Base-by-base conservation (phyloP, 2,113 vertebrate genomes). In the Dendropsophus ebraccatus region DNA sequence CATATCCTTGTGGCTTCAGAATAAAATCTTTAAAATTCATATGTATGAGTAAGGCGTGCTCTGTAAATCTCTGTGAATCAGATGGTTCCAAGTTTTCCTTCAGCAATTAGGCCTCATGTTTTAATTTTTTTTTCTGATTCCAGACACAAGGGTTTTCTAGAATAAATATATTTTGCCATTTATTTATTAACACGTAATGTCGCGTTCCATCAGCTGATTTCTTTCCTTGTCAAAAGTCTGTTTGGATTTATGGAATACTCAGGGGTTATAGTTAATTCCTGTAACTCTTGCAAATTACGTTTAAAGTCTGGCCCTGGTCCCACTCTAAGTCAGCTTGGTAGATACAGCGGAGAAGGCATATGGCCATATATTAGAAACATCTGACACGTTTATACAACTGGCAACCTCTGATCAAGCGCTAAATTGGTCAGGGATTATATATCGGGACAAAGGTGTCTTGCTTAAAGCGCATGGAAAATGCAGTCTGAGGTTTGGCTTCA, bases 291-390 rank as follows among this genome's bases (percentile, higher is more conserved):
- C 41, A 62, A 79, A 28, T 79, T 67, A 60, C 74, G 37, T 85
- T 85, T 78, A 69, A 54, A 69, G 28, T 10, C 60, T 73, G 85
- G 85, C 54, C 60, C 28, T 11, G 21, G 17, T 69, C 83, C 58
- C 75, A 37, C 78, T 28, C 56, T 65, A 79, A 86, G 72, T 50
- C 47, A 86, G 74, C 84, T 70, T 80, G 84, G 76, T 80, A 65
- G 50, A 58, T 79, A n/a, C 54, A 76, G 35, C 75, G 30, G 65
- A 67, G n/a, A 35, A 77, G 76, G 75, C 84, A 80, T 86, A 86
- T 80, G 84, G 84, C 84, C 69, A 80, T 86, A 80, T 86, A 86
- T 86, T 80, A 80, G 76, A 56, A 86, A 23, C 84, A 86, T 80
- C 84, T 80, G 84, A 86, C 84, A 79, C 28, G 62, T 73, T 81